Percentiles rank a stretch among this genome's conserved stretches.
These are phyloP conservation scores for Gnathonemus longibarbis DNA, from an alignment of 2,113 vertebrate genomes.

Conservation along the genomic window DNA sequence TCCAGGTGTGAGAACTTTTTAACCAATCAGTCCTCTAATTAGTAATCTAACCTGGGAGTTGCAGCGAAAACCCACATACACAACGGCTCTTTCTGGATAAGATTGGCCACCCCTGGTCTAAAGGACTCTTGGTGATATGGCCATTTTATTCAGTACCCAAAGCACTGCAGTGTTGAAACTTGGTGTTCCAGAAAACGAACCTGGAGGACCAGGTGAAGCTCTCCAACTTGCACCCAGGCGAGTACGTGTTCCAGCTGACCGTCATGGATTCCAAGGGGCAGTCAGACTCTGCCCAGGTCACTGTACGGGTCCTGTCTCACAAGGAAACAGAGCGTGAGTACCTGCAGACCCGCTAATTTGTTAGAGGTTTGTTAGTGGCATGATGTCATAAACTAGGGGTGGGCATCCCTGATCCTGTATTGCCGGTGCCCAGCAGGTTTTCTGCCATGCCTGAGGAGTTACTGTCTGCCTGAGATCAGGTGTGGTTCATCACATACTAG, in stretches of 20 bases:
- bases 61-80: too few species aligned
- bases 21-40: too few species aligned
- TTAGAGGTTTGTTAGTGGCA: background rate
- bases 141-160: background rate
- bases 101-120: too few species aligned
- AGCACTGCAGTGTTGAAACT: background rate
- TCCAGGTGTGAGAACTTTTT: too few species aligned
- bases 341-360: background rate
- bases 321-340: conserved; percentile 70
- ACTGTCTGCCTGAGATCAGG: background rate
- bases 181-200: conserved; percentile 53
- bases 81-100: too few species aligned
- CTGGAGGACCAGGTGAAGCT: conserved; percentile 58
- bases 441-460: background rate
- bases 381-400: background rate
- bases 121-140: background rate
- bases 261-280: conserved; percentile 56
- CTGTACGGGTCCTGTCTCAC: conserved; percentile 64
- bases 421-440: background rate
- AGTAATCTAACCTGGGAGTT: too few species aligned
- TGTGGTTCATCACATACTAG: background rate
- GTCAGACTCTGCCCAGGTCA: conserved; percentile 53
- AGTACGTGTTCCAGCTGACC: conserved; percentile 69
- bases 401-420: background rate
- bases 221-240: conserved; percentile 63